Evolutionary conservation across 2,888 invertebrate species (phyloP).

Genomic region (Galeopsomyia nigrocyanea): DNA sequence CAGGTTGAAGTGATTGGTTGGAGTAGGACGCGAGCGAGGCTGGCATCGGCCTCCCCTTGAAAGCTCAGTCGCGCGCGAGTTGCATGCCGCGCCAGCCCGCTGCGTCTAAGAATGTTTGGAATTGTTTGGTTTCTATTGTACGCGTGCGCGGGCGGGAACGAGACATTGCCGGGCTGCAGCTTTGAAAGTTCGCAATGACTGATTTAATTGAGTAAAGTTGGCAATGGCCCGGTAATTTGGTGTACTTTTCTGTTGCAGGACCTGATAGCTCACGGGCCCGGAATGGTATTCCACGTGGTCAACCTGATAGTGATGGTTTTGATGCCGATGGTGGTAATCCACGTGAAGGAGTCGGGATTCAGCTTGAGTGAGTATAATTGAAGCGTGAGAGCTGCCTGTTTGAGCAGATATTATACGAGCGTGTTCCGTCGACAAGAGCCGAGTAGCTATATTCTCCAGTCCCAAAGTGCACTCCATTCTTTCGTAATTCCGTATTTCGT

Average conservation of each 20-base stretch:
- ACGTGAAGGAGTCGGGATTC: slow-evolving; percentile 81
- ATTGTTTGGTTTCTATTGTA: slow-evolving; percentile 21
- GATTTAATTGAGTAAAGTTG: too few relatives aligned
- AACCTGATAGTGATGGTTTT: slow-evolving; percentile 83
- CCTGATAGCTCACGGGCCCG: slow-evolving; percentile 78
- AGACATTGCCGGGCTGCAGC: not conserved
- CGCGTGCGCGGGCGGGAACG: too few relatives aligned
- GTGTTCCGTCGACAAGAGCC: not conserved
- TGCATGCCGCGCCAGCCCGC: slow-evolving; percentile 26
- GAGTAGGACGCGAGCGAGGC: slow-evolving; percentile 21
- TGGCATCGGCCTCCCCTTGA: slow-evolving; percentile 32
- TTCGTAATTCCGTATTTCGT: not conserved
- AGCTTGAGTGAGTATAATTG: slow-evolving; percentile 78
- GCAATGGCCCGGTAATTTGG: too few relatives aligned
- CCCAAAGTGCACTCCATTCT: too few relatives aligned
- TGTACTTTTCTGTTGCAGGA: slow-evolving; percentile 71
- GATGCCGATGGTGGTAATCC: slow-evolving; percentile 85
- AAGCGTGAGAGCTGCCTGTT: not conserved
- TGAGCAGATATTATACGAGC: not conserved
- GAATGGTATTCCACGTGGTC: slow-evolving; percentile 80
- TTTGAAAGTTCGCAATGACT: not conserved
- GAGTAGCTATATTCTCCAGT: not conserved
- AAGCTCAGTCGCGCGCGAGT: slow-evolving; percentile 17
- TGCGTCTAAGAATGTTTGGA: slow-evolving; percentile 33
- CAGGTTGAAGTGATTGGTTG: slow-evolving; percentile 47